A percentile compares a stretch with the other conserved stretches of the same genome.
These are phyloP conservation scores for Menura novaehollandiae DNA, from an alignment of 2,113 vertebrate species.

Conservation along the genomic window DNA sequence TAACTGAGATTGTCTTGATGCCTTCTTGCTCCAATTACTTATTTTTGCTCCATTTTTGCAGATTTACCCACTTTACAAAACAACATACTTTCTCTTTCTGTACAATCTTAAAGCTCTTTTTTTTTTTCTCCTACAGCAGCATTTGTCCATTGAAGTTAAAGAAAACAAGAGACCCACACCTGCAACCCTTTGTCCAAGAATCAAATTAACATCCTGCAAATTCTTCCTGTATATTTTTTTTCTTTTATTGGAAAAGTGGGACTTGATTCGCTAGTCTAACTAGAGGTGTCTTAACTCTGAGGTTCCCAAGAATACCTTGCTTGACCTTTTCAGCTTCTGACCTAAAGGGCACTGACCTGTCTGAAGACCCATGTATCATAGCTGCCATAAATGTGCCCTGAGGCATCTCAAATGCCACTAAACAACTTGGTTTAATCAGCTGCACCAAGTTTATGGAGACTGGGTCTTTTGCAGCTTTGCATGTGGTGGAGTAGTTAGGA, in stretches of 20 bases:
- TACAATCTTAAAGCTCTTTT: not conserved
- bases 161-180: not conserved
- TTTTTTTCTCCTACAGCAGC: not conserved
- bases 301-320: not conserved
- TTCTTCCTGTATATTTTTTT: not conserved
- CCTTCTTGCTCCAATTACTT: not conserved
- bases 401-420: not conserved
- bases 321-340: not conserved
- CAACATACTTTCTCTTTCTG: not conserved
- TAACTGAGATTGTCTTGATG: not conserved
- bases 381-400: not conserved
- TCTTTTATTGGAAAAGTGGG: not conserved
- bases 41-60: not conserved
- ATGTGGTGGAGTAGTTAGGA: not conserved
- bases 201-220: not conserved
- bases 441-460: not conserved
- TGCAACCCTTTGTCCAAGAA: not conserved
- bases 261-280: not conserved
- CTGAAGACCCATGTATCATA: not conserved
- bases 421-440: not conserved
- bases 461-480: not conserved
- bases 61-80: not conserved
- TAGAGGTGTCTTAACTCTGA: not conserved
- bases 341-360: not conserved
- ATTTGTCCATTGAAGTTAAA: not conserved